phyloP scores from a whole-genome alignment of 2,797 vertebrate genomes.

The Enteromius afrohamiltoni region DNA sequence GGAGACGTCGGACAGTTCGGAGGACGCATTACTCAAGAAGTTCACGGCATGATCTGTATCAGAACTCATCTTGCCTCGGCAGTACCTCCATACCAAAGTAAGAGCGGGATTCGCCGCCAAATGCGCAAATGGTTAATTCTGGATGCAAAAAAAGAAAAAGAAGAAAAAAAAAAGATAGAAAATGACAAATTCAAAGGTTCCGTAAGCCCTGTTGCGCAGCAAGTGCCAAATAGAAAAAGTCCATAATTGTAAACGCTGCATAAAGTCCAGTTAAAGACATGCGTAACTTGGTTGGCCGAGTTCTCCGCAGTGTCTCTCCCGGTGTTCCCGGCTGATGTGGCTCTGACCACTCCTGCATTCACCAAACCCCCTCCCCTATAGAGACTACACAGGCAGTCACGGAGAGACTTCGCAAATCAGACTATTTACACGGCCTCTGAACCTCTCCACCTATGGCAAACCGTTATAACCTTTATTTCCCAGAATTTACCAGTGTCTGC shows the following conservation, averaged over 20 bases:
- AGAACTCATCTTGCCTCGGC: slow-evolving; percentile 87
- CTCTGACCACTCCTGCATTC: slow-evolving; percentile 56
- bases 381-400: slow-evolving; percentile 16
- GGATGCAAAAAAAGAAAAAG: not conserved
- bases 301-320: slow-evolving; percentile 57
- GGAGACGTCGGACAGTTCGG: slow-evolving; percentile 76
- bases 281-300: slow-evolving; percentile 23
- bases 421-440: slow-evolving; percentile 1
- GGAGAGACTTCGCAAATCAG: not conserved
- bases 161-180: not conserved
- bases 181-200: not conserved
- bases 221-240: not conserved
- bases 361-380: slow-evolving; percentile 23
- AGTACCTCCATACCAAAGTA: slow-evolving; percentile 87
- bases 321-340: slow-evolving; percentile 42
- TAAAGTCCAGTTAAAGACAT: not conserved
- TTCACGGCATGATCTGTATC: slow-evolving; percentile 81
- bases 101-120: not conserved
- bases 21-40: slow-evolving; percentile 82
- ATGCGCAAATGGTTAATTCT: not conserved
- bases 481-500: not conserved
- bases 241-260: slow-evolving; percentile 2
- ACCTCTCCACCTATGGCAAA: not conserved
- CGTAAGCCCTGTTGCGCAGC: not conserved
- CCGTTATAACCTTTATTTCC: not conserved